Conservation (phyloP, 1,140 invertebrate species). For the Solenopsis invicta region DNA sequence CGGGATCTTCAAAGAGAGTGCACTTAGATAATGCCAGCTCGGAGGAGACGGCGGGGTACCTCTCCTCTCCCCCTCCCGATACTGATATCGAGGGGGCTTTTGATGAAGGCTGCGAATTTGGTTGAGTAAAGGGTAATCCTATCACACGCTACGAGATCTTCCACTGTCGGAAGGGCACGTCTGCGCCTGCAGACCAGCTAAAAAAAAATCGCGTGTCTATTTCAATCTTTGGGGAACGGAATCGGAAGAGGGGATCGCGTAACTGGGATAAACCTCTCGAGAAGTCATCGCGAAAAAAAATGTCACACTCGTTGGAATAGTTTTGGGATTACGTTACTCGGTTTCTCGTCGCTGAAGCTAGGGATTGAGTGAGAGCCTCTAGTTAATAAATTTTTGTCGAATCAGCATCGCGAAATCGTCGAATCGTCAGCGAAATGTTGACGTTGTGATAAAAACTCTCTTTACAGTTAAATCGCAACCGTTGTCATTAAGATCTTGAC, state of each 20-base stretch:
- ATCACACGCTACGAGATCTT: conserved; percentile 87
- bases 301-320: conserved; percentile 5
- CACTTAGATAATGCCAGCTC: conserved; percentile 87
- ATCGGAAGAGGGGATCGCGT: neutral
- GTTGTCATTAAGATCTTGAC: neutral
- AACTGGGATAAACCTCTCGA: conserved; percentile 21
- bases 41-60: conserved; percentile 71
- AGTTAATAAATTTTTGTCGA: conserved; percentile 33
- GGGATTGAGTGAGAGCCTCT: neutral
- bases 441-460: conserved; percentile 27
- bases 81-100: conserved; percentile 85
- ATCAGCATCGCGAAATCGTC: neutral
- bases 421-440: conserved; percentile 25
- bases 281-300: conserved; percentile 31
- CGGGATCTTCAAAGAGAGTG: conserved; percentile 87
- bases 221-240: conserved; percentile 42
- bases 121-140: conserved; percentile 88
- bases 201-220: conserved; percentile 60
- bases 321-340: conserved; percentile 29
- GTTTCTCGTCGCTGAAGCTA: neutral
- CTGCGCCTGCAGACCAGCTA: neutral
- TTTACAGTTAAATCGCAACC: neutral
- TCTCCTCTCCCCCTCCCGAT: conserved; percentile 64
- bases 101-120: conserved; percentile 87
- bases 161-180: conserved; percentile 74